A percentile compares a stretch with the other conserved stretches of the same genome.
Evolutionary conservation across 2,113 vertebrate species (phyloP).

Genomic region (Alexandromys fortis): DNA sequence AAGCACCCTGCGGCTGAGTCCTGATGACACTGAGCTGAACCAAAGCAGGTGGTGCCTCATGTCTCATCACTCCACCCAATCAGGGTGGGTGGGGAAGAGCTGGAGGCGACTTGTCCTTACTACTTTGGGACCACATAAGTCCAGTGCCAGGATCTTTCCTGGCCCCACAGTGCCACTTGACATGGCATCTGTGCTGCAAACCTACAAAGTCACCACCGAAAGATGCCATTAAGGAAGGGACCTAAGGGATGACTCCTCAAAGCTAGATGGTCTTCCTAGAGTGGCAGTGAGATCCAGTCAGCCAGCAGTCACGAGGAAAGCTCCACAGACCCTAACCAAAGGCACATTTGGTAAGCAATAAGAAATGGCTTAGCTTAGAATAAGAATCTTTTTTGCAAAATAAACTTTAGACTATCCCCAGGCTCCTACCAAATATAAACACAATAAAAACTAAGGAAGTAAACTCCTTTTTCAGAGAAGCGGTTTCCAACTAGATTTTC

Average conservation of each 20-base stretch:
- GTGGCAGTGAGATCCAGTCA: constrained; percentile 66
- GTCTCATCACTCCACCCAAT: background rate
- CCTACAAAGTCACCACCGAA: background rate
- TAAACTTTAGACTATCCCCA: constrained; percentile 50
- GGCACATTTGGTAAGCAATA: constrained; percentile 85
- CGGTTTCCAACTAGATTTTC: constrained; percentile 54
- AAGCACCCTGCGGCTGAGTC: background rate
- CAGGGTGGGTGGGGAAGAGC: background rate
- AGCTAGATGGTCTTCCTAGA: constrained; percentile 25
- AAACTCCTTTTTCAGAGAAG: constrained; percentile 54
- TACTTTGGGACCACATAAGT: background rate
- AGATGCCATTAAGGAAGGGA: background rate
- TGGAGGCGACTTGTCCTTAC: background rate
- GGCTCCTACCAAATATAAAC: constrained; percentile 60
- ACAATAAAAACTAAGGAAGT: constrained; percentile 42
- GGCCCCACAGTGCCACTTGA: background rate
- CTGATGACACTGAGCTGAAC: background rate
- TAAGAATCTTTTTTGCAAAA: constrained; percentile 69
- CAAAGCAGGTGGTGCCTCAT: background rate
- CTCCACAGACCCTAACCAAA: constrained; percentile 73
- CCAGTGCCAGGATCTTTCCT: background rate
- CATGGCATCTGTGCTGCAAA: background rate
- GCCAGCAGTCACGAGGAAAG: constrained; percentile 45
- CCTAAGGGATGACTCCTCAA: background rate
- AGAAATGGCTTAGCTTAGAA: constrained; percentile 81